Percentiles rank a stretch among this genome's conserved stretches.
These are phyloP conservation scores for Saccopteryx leptura DNA, from an alignment of 2,113 vertebrate species.

Conservation along the genomic window DNA sequence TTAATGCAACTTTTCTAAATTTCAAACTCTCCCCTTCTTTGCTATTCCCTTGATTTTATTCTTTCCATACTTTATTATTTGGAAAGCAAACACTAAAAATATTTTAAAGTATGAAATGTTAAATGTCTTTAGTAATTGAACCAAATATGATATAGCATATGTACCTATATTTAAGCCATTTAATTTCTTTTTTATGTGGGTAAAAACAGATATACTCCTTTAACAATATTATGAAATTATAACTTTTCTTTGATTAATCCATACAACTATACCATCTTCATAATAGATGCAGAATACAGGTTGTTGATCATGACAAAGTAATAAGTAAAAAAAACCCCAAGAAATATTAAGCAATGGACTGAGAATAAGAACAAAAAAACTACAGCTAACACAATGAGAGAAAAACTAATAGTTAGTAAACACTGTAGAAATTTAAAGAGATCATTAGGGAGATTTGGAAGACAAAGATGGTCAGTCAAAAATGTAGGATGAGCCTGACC, in stretches of 20 bases:
- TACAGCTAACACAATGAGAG: background rate
- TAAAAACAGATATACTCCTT: background rate
- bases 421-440: background rate
- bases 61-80: background rate
- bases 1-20: background rate
- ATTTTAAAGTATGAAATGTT: background rate
- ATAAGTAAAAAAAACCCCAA: background rate
- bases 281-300: background rate
- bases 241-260: background rate
- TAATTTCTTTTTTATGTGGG: background rate
- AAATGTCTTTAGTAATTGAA: background rate
- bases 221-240: background rate
- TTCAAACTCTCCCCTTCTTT: background rate
- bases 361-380: background rate
- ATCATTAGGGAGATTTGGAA: background rate
- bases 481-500: background rate
- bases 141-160: background rate
- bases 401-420: background rate
- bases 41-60: background rate
- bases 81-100: background rate
- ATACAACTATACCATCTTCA: background rate
- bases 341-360: background rate
- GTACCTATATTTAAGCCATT: background rate
- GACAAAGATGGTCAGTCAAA: background rate
- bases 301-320: background rate